Percentiles rank a stretch among this genome's conserved stretches.
Evolutionary conservation across 1,140 invertebrate genomes (phyloP).

Genomic region (Drosophila rufa): DNA sequence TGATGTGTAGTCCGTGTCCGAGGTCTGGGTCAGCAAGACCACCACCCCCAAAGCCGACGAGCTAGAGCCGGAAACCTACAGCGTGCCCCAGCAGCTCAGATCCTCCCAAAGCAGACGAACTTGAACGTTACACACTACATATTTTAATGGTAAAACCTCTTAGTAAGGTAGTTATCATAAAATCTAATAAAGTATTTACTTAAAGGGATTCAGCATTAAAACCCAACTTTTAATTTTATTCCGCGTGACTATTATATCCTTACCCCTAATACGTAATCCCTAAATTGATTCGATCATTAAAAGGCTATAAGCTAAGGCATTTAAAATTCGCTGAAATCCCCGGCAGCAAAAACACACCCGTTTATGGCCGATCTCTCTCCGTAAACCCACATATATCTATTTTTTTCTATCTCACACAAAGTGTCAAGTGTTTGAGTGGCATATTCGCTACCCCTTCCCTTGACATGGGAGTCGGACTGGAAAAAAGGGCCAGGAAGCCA

Average conservation of each 20-base stretch:
- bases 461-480: conserved; percentile 10
- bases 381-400: conserved; percentile 2
- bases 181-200: too few relatives aligned
- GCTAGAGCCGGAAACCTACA: too few relatives aligned
- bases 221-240: too few relatives aligned
- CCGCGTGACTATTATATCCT: not conserved
- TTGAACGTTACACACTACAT: too few relatives aligned
- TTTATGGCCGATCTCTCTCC: conserved; percentile 23
- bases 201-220: too few relatives aligned
- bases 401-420: conserved; percentile 29
- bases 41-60: too few relatives aligned
- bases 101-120: too few relatives aligned
- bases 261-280: not conserved
- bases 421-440: conserved; percentile 54
- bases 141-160: too few relatives aligned
- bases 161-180: too few relatives aligned
- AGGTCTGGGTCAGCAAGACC: too few relatives aligned
- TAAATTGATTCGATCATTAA: conserved; percentile 27
- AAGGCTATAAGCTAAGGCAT: conserved; percentile 23
- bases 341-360: conserved; percentile 38
- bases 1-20: too few relatives aligned
- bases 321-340: conserved; percentile 10
- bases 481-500: conserved; percentile 37
- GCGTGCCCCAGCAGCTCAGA: too few relatives aligned
- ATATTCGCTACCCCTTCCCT: conserved; percentile 25